Conservation (phyloP, 2,888 invertebrate species). For the Galeopsomyia nigrocyanea region DNA sequence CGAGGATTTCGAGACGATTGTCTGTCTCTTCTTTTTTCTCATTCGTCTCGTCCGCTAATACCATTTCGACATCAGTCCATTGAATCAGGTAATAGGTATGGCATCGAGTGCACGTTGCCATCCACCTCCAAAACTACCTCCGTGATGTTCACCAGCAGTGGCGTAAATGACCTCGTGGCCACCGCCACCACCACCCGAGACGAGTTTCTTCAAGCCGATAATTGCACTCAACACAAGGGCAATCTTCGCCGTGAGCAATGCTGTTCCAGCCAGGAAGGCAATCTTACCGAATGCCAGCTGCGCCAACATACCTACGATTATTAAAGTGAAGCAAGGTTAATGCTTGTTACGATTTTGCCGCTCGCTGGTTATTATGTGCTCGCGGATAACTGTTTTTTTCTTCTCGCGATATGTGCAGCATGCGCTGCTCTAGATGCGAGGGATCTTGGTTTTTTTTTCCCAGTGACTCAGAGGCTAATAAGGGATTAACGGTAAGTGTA, state of each 20-base stretch:
- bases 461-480: too few relatives aligned
- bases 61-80: constrained; percentile 31
- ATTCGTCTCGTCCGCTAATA: too few relatives aligned
- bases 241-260: constrained; percentile 77
- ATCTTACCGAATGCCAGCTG: constrained; percentile 79
- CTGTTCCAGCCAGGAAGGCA: constrained; percentile 77
- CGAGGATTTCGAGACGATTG: too few relatives aligned
- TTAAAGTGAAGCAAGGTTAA: not conserved
- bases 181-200: constrained; percentile 69
- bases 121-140: constrained; percentile 65
- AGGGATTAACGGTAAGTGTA: too few relatives aligned
- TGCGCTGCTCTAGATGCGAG: too few relatives aligned
- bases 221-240: constrained; percentile 75
- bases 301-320: constrained; percentile 71
- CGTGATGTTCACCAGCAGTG: constrained; percentile 67
- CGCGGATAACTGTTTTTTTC: not conserved
- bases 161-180: constrained; percentile 74
- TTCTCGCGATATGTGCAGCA: too few relatives aligned
- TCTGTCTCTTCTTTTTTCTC: too few relatives aligned
- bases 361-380: too few relatives aligned
- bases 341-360: too few relatives aligned
- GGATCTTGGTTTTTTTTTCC: too few relatives aligned
- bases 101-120: constrained; percentile 65
- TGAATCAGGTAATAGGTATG: constrained; percentile 57
- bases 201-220: constrained; percentile 76